Evolutionary conservation across 2,888 invertebrate genomes (phyloP), one percentile per base, ranked within the genome.

Genomic region (Aphidoletes aphidimyza): DNA sequence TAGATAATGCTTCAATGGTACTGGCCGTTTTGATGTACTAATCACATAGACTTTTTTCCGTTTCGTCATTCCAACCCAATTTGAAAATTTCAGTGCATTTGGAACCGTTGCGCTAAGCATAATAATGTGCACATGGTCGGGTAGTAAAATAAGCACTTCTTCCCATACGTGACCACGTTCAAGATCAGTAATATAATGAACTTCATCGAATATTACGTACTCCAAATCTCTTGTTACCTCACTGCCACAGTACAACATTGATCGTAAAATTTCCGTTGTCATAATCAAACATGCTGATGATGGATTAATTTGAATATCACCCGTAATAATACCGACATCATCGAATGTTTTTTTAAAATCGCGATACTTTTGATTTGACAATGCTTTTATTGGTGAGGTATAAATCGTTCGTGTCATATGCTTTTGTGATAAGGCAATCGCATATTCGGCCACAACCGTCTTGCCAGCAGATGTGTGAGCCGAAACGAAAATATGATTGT

Each of bases 111-210:
- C 99, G 88, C 98, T 98, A 78, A 99, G 91, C 94, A 99, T 95
- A 42, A 99, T 97, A 86, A 99, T 97, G 87, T 95, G 96, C 9
- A 99, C 98, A 89, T 97, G 97, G 8, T 95, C 93, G 0, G 99
- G 99, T 84, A 99, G 90, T 89, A 99, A 92, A 87, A 99, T 99
- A 3, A 99, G 91, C 0, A 97, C 98, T 90, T 99, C 99, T 90
- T 99, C 99, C 99, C 99, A 99, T 0, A 99, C 99, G 88, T 99
- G 98, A 17, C 99, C 99, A 86, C 99, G 96, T 91, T 98, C 97
- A 69, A 94, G 93, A 90, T 99, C 97, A 89, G 99, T 99, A 86
- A 99, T 97, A 88, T 99, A 99, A 89, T 99, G 99, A 9, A 99
- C 98, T 91, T 99, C 99, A 90, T 99, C 99, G 89, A 99, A 99